Percentiles rank a stretch among this genome's conserved stretches.
Conservation (phyloP, 2,113 vertebrate species). For the Tiliqua scincoides region DNA sequence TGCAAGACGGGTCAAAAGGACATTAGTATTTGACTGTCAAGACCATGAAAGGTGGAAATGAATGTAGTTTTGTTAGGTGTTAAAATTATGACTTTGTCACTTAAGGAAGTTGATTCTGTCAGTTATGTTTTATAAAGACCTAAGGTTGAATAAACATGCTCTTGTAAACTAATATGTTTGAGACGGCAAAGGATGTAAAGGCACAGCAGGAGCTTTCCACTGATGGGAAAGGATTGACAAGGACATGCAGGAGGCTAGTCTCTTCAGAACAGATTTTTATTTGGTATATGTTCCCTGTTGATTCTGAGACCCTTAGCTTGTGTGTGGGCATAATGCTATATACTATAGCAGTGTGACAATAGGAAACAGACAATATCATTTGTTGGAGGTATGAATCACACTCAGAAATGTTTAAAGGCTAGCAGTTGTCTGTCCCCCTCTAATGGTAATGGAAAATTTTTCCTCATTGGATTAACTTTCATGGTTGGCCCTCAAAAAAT, state of each 20-base stretch:
- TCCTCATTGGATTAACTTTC: slow-evolving; percentile 58
- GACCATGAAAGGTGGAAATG: no score
- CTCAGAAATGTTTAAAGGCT: slow-evolving; percentile 66
- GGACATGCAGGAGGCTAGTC: slow-evolving; percentile 26
- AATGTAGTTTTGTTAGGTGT: no score
- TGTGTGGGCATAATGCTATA: slow-evolving; percentile 49
- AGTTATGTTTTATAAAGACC: no score
- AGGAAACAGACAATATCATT: slow-evolving; percentile 67
- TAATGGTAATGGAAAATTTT: slow-evolving; percentile 67
- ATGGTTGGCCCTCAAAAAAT: slow-evolving; percentile 56
- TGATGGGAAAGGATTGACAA: slow-evolving; percentile 36
- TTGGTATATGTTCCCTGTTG: slow-evolving; percentile 50
- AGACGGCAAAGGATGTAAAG: slow-evolving; percentile 9
- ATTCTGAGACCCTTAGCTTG: slow-evolving; percentile 58
- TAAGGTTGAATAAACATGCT: background rate
- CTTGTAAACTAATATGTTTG: background rate
- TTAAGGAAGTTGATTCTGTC: no score
- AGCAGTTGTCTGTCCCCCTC: slow-evolving; percentile 64
- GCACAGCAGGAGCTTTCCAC: background rate
- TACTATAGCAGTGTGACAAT: slow-evolving; percentile 61
- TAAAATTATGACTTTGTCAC: no score
- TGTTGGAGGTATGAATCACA: slow-evolving; percentile 59
- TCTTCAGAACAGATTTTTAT: slow-evolving; percentile 29
- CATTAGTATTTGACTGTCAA: background rate
- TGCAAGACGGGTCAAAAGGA: no score